Base-by-base conservation (phyloP, 2,113 vertebrate species). In the Aptenodytes forsteri region DNA sequence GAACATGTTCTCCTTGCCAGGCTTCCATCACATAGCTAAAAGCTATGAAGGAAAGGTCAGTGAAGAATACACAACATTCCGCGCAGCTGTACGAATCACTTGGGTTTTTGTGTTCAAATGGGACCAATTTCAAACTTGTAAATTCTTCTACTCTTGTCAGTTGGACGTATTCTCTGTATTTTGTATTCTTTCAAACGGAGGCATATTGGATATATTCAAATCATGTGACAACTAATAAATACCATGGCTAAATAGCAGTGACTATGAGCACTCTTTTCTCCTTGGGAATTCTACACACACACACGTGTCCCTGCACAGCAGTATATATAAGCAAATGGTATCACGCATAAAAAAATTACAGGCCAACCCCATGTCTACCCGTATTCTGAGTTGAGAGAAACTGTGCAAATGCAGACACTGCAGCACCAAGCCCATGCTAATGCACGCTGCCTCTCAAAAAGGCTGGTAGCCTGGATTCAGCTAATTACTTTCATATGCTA, bases 1-100 rank as follows among this genome's bases (percentile, higher is more conserved):
- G 13, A 34, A 62, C 23, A 44, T 0, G 0, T 6, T 89, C 8
- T 40, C 25, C 49, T 75, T 58, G 8, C 5, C 29, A 86, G 18
- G 47, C 49, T 92, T 84, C 56, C 44, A 84, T 23, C 87, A 66
- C 17, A 50, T 2, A 70, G 17, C 27, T 69, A 54, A 38, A 67
- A 93, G 36, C 11, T 44, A 40, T 12, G 9, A 30, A 84, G 61
- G 12, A 89, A 64, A 50, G 14, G 29, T 64, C 77, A 75, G 1
- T 64, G 55, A 71, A 83, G 56, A 83, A 58, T 3, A 59, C 4
- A 6, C 47, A 23, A 59, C n/a, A 27, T 87, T 49, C 21, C 29
- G 56, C 2, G 19, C 19, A 72, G 23, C 21, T 52, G 6, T n/a
- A 52, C 4, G 13, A n/a, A 72, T 22, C 40, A 47, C 13, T 14